Conservation (phyloP, 2,113 vertebrate species). For the Cinclus mexicanus region DNA sequence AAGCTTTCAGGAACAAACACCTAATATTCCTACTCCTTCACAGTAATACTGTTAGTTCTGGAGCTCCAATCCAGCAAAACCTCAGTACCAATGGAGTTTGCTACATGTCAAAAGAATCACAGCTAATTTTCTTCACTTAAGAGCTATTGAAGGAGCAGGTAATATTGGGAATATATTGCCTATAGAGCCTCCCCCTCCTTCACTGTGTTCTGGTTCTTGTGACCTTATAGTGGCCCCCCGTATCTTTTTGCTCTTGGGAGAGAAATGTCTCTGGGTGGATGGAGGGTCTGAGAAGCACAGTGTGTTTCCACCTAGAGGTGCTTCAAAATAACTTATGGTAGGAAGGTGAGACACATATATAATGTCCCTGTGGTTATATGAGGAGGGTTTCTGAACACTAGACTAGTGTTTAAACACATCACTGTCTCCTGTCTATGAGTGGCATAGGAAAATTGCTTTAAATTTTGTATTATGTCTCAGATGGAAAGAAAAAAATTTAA, state of each 20-base stretch:
- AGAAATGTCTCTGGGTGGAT: not conserved
- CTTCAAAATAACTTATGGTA: not conserved
- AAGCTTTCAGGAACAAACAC: not conserved
- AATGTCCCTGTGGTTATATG: not conserved
- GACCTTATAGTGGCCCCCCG: not conserved
- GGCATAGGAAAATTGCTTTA: not conserved
- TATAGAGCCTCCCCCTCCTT: not conserved
- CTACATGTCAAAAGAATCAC: not conserved
- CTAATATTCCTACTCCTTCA: not conserved
- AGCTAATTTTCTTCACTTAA: slow-evolving; percentile 1
- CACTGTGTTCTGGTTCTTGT: not conserved
- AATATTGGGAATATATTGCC: not conserved
- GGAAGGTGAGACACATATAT: not conserved
- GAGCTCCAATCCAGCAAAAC: not conserved
- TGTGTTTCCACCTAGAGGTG: not conserved
- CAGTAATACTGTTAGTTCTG: not conserved
- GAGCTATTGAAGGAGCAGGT: not conserved
- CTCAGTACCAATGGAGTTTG: not conserved
- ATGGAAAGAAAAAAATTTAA: not conserved
- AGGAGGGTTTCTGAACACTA: not conserved
- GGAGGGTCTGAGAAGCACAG: not conserved
- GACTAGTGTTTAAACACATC: not conserved
- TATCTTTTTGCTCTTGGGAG: not conserved
- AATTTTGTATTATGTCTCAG: not conserved
- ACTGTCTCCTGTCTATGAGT: not conserved